Base-by-base conservation (phyloP, 1,140 invertebrate genomes). In the Tetranychus urticae region DNA sequence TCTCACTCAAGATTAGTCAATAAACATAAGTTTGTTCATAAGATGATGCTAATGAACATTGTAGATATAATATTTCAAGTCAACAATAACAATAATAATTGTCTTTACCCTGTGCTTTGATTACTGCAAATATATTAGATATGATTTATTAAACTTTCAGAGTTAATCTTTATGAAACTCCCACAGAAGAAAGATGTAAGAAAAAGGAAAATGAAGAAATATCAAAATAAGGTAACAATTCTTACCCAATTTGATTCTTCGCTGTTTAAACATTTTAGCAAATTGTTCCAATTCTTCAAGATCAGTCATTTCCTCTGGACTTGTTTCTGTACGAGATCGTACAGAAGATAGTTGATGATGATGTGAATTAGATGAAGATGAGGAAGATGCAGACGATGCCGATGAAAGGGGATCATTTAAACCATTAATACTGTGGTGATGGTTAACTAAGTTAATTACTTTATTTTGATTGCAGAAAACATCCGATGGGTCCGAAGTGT, bases 251-350 rank as follows among this genome's bases (percentile, higher is more conserved):
- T 96, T 96, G 65, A 96, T 96, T 67, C 91, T 77, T 56, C 89
- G 76, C 74, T 94, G 89, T 70, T 96, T 96, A 72, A 96, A 96
- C 7, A 87, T 89, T 72, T 94, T 93, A 39, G 91, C 90, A 71
- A 96, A 96, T 68, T 93, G 88, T 72, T 94, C 90, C 37, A 96
- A 76, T 70, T 96, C 91, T 72, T 93, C 89, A 36, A 96, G 78
- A 72, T 94, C 90, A 10, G 88, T 89, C 13, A 88, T 88, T 72
- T 93, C 89, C 69, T 94, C 88, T 0, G 82, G 80, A 14, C 82
- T 81, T 12, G 85, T 83, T 59, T 65, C 65, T 54, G 60, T 58
- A 14, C 61, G 57, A 57, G 58, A 60, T 60, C 57, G 48, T 55
- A 50, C 10, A 6, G 39, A 42, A 6, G 39, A 6, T 62, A 61